phyloP scores from a whole-genome alignment of 2,113 vertebrate species.

The Ursus arctos region DNA sequence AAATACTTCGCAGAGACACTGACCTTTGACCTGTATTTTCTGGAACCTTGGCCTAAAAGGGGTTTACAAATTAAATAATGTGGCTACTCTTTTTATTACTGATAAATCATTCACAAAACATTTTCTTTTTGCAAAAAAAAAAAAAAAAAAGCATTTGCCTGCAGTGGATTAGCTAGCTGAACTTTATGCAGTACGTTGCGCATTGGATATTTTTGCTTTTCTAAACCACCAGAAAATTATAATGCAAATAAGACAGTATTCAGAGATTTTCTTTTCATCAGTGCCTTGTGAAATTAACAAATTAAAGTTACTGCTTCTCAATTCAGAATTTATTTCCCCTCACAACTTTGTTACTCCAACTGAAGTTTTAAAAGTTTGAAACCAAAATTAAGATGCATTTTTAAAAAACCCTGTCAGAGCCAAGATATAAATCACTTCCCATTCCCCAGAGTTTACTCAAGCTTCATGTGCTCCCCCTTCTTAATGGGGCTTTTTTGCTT shows the following conservation, averaged over 20 bases:
- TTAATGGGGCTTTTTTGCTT: conserved; percentile 19
- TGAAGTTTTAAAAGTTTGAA: conserved; percentile 53
- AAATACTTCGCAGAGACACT: not conserved
- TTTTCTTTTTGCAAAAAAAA: not conserved
- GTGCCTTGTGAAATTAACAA: not conserved
- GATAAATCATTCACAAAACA: not conserved
- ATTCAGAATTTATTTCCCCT: conserved; percentile 15
- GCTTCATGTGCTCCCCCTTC: not conserved
- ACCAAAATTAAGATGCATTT: conserved; percentile 4
- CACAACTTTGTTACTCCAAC: conserved; percentile 1
- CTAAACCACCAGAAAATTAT: not conserved
- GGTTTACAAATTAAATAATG: not conserved
- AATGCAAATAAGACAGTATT: not conserved
- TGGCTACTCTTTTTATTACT: not conserved
- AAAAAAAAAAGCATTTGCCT: conserved; percentile 1
- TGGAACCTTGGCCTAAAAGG: not conserved
- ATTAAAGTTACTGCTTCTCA: not conserved
- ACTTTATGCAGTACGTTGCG: not conserved
- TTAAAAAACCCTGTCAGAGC: not conserved
- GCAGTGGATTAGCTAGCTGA: not conserved
- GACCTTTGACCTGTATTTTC: not conserved
- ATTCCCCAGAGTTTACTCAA: not conserved
- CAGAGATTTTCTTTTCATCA: not conserved
- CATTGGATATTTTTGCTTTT: not conserved
- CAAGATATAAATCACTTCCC: not conserved